phyloP scores from a whole-genome alignment of 2,888 invertebrate species.

The Nasonovia ribisnigri region DNA sequence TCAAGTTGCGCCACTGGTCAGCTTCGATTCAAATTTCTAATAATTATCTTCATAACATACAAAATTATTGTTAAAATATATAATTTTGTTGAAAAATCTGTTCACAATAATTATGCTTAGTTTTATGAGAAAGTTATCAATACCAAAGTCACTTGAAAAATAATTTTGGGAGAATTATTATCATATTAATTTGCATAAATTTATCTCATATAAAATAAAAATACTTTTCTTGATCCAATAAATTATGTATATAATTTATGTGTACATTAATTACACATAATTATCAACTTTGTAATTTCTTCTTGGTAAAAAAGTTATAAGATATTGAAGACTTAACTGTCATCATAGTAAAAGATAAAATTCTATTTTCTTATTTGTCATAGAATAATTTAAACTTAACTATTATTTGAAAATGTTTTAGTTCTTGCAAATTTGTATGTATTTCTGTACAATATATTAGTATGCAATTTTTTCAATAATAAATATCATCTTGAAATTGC shows the following conservation, averaged over 20 bases:
- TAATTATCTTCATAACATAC: not conserved
- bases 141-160: constrained; percentile 62
- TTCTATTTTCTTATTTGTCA: not conserved
- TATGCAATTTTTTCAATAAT: not conserved
- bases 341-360: not conserved
- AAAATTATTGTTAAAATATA: not conserved
- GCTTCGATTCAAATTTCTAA: constrained; percentile 16
- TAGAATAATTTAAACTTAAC: not conserved
- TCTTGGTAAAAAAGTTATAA: not conserved
- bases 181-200: not conserved
- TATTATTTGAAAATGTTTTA: not conserved
- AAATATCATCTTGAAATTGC: constrained; percentile 8
- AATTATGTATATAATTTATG: not conserved
- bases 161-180: constrained; percentile 19
- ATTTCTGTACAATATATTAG: not conserved
- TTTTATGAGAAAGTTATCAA: constrained; percentile 16
- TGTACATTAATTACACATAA: constrained; percentile 7
- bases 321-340: not conserved
- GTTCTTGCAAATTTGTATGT: not conserved
- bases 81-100: not conserved
- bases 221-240: not conserved
- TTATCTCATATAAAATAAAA: not conserved
- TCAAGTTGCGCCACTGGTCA: not conserved
- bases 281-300: constrained; percentile 21
- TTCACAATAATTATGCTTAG: constrained; percentile 24